Percentiles rank a stretch among this genome's conserved stretches.
Evolutionary conservation across 2,797 vertebrate species (phyloP).

Genomic region (Champsocephalus gunnari): DNA sequence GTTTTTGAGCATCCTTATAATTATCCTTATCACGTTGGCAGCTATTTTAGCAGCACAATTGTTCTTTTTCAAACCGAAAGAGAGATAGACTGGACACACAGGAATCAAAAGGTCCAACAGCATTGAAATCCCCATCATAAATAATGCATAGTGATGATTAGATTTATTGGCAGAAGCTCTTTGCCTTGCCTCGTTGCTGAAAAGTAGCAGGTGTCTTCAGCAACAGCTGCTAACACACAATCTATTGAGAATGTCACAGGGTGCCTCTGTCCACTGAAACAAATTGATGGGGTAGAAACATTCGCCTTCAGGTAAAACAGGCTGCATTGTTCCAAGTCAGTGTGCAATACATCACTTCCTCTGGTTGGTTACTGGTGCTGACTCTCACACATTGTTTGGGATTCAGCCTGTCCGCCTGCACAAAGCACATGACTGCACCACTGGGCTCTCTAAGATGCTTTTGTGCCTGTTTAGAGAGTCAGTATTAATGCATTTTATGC

Average conservation of each 20-base stretch:
- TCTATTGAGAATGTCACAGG: constrained; percentile 64
- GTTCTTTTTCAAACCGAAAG: not conserved
- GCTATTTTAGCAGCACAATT: constrained; percentile 18
- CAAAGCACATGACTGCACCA: constrained; percentile 64
- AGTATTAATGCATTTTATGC: constrained; percentile 56
- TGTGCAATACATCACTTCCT: constrained; percentile 81
- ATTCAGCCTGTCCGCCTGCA: constrained; percentile 63
- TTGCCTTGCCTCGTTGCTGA: constrained; percentile 23
- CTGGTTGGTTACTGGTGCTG: constrained; percentile 70
- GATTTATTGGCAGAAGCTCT: constrained; percentile 8
- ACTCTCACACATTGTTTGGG: constrained; percentile 78
- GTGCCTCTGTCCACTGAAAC: constrained; percentile 64
- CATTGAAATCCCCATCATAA: constrained; percentile 8
- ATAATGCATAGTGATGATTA: not conserved
- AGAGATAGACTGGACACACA: constrained; percentile 4
- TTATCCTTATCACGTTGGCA: constrained; percentile 11
- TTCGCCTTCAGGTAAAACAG: constrained; percentile 75
- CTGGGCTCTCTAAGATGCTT: constrained; percentile 49
- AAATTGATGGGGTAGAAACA: constrained; percentile 77
- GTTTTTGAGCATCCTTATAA: constrained; percentile 11
- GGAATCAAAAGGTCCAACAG: not conserved
- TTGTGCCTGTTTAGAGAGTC: constrained; percentile 55
- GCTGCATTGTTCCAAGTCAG: constrained; percentile 76
- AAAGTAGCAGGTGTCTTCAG: constrained; percentile 52
- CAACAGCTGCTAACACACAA: constrained; percentile 66